A percentile compares a stretch with the other conserved stretches of the same genome.
These are phyloP conservation scores for Scomber colias DNA, from an alignment of 2,113 vertebrate species.

Conservation along the genomic window DNA sequence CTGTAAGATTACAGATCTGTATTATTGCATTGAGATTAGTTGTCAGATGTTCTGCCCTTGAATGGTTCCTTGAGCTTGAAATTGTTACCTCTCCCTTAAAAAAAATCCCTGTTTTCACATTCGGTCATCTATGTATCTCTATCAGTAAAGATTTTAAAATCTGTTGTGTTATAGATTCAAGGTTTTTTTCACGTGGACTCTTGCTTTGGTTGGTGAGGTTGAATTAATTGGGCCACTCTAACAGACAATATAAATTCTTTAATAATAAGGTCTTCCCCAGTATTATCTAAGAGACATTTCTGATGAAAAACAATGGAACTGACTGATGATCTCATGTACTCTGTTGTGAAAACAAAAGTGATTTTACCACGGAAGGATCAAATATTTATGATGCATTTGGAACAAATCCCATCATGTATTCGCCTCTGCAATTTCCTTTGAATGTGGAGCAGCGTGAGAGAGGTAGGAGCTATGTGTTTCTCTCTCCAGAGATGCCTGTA, in stretches of 20 bases:
- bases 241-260: constrained; percentile 2
- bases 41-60: constrained; percentile 1
- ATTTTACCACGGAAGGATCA: constrained; percentile 49
- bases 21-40: constrained; percentile 16
- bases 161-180: constrained; percentile 39
- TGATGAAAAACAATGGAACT: constrained; percentile 24
- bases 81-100: not conserved
- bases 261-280: constrained; percentile 9
- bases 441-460: constrained; percentile 56
- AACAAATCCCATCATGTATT: constrained; percentile 68
- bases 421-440: constrained; percentile 68
- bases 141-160: constrained; percentile 14
- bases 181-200: constrained; percentile 20
- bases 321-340: constrained; percentile 52
- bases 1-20: constrained; percentile 18
- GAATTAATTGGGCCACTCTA: constrained; percentile 9
- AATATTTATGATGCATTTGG: constrained; percentile 75
- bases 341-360: constrained; percentile 14
- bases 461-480: constrained; percentile 47
- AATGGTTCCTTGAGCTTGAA: not conserved
- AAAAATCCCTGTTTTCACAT: not conserved
- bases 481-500: constrained; percentile 67
- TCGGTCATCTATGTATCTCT: not conserved
- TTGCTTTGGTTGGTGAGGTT: not conserved
- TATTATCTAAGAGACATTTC: constrained; percentile 15